Evolutionary conservation across 2,113 vertebrate species (phyloP), one percentile per base, ranked within the genome.

Genomic region (Macroglossus sobrinus): DNA sequence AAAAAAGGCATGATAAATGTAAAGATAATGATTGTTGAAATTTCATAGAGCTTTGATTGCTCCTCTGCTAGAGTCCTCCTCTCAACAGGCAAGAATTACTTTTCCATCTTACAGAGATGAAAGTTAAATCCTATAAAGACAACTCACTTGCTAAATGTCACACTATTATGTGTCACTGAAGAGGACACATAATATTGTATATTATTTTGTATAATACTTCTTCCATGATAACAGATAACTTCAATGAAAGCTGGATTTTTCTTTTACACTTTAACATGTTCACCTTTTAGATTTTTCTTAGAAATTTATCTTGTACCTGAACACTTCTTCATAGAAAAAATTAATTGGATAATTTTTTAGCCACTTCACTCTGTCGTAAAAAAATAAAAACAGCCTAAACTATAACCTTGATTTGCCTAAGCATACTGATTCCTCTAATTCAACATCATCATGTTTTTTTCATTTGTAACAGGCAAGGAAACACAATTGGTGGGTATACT

Each of bases 241-340:
- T 13, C 24, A 40, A 5, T 10, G 63, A 33, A 91, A 91, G 12
- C 24, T n/a, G 72, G 12, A n/a, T 61, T 75, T 79, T 71, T 12
- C 82, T 84, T 78, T 84, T n/a, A 16, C 21, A 18, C 3, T 7
- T 76, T 71, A 91, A 69, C 24, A 79, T 93, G 69, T 47, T 63
- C 19, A 64, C 24, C 55, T 7, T 43, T 57, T 30, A 88, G 3
- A 68, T 0, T 13, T 76, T 61, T 40, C 50, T 76, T 63, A 85
- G 30, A 76, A 55, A 79, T 71, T 35, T 30, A 59, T n/a, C 3
- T 24, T 61, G 35, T 72, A 47, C 28, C 13, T 84, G 63, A 64
- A 75, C 72, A 72, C 26, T 43, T 61, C 11, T 45, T 84, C 26
- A n/a, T 8, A 40, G 7, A 59, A 15, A n/a, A 47, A 66, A 91